These are phyloP conservation scores for Psammodynastes pulverulentus DNA, from an alignment of 2,113 vertebrate species.

Conservation along the genomic window DNA sequence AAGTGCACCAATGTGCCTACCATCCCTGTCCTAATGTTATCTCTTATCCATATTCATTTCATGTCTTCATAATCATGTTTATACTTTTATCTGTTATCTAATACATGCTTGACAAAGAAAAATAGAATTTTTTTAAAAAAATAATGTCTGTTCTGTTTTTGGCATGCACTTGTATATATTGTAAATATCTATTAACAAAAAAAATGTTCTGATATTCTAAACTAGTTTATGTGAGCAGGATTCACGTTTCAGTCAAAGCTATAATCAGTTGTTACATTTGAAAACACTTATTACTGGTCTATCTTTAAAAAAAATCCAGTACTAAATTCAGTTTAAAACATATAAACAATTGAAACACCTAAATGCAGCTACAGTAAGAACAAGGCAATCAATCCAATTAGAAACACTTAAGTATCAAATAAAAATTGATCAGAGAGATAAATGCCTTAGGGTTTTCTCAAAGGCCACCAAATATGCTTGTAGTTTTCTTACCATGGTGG, in stretches of 20 bases:
- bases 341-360: not conserved
- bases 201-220: not conserved
- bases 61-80: too few relatives aligned
- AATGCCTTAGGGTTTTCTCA: not conserved
- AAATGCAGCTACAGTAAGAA: not conserved
- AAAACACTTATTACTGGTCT: not conserved
- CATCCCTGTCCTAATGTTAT: too few relatives aligned
- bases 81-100: too few relatives aligned
- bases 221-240: not conserved
- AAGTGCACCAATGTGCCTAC: too few relatives aligned
- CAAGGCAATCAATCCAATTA: not conserved
- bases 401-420: not conserved
- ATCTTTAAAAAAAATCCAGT: not conserved
- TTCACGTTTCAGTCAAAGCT: not conserved
- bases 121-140: too few relatives aligned
- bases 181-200: not conserved
- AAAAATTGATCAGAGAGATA: not conserved
- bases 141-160: not conserved
- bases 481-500: not conserved
- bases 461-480: not conserved
- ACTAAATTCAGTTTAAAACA: not conserved
- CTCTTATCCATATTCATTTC: too few relatives aligned
- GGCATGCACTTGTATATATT: not conserved
- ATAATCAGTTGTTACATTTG: not conserved
- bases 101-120: too few relatives aligned